Base-by-base conservation (phyloP, 2,797 vertebrate genomes). In the Knipowitschia caucasica region DNA sequence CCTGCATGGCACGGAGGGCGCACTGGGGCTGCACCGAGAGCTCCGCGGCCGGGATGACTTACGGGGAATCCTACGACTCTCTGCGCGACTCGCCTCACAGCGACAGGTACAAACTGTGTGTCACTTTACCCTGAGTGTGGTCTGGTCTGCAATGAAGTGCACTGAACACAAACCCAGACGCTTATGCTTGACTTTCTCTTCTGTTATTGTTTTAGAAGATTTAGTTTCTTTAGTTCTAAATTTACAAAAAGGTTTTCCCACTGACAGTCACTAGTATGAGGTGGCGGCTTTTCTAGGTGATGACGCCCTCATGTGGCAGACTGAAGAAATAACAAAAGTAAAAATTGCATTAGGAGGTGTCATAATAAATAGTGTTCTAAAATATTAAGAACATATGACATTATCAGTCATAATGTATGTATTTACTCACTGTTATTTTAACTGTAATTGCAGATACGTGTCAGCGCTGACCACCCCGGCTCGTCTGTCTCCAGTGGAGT, bases 381-480 rank as follows among this genome's bases (percentile, higher is more conserved):
- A 21, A 31, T 31, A 34, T n/a, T 34, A 5, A 31, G 30, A 3
- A 14, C n/a, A n/a, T n/a, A n/a, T n/a, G n/a, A n/a, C n/a, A 18
- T 38, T 38, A 38, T 38, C 17, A 18, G n/a, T 38, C 7, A 18
- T 38, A 4, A 18, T 38, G 17, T n/a, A n/a, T n/a, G n/a, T n/a
- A n/a, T n/a, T n/a, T n/a, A 4, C 15, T 3, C 21, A 6, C 10
- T 35, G 4, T 9, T 11, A 38, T 39, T 39, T 18, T 39, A 18
- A 21, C 20, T 38, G 42, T n/a, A n/a, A 0, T 45, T 59, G 7
- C 83, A 98, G 96, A 86, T 98, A 96, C 0, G 95, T 98, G 85
- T 98, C 96, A 0, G 96, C 96, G 9, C 85, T 98, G 86, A 98
- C 96, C 77, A 98, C 96, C 4, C 96, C 96, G 50, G 95, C 96